Conservation (phyloP, 2,797 vertebrate species). For the Erpetoichthys calabaricus region DNA sequence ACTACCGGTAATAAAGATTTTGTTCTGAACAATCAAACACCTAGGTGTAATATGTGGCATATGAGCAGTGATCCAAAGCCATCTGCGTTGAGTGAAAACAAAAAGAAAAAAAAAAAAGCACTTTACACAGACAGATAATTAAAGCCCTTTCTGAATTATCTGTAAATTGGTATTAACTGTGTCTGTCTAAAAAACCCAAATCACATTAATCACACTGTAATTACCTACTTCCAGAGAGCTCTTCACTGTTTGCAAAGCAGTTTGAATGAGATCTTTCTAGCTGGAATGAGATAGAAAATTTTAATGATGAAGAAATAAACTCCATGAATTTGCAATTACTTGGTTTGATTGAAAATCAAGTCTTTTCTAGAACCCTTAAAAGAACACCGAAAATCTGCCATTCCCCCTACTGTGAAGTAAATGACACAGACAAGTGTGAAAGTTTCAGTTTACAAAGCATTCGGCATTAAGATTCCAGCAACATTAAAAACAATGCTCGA, state of each 20-base stretch:
- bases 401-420: no score
- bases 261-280: not conserved
- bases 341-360: not conserved
- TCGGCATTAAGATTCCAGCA: no score
- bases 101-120: conserved; percentile 2
- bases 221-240: conserved; percentile 2
- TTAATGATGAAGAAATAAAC: conserved; percentile 1
- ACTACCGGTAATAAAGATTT: no score
- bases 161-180: conserved; percentile 4
- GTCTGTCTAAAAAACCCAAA: conserved; percentile 3
- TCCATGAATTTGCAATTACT: not conserved
- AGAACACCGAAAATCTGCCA: no score
- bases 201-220: conserved; percentile 5
- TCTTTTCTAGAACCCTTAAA: not conserved
- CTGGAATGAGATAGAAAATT: conserved; percentile 2
- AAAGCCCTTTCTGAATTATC: not conserved
- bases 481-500: no score
- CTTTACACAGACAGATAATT: conserved; percentile 1
- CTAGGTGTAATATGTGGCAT: no score
- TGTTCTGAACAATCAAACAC: no score
- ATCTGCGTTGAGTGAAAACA: not conserved
- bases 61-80: not conserved
- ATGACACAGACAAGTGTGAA: no score
- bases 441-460: no score
- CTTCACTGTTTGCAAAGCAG: conserved; percentile 2